Conservation (phyloP, 1,140 invertebrate genomes). For the Callitettix versicolor region DNA sequence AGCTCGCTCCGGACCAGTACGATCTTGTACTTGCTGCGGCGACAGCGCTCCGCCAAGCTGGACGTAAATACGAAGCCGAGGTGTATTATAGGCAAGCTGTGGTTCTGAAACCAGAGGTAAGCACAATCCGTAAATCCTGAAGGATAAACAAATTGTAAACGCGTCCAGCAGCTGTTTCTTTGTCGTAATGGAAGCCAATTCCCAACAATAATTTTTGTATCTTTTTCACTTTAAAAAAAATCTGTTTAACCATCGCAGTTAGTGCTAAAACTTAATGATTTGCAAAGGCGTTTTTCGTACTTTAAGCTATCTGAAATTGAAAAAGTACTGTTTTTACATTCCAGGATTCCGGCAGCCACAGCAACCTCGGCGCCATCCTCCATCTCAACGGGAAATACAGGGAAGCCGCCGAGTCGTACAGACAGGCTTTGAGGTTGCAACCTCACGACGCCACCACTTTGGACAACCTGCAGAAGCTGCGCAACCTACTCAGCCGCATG, state of each 20-base stretch:
- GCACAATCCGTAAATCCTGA: slow-evolving; percentile 17
- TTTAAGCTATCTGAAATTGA: no score
- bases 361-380: slow-evolving; percentile 86
- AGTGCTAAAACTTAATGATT: no score
- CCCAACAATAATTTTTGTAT: no score
- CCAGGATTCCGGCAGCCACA: slow-evolving; percentile 78
- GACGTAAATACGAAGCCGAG: slow-evolving; percentile 68
- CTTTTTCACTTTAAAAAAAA: no score
- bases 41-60: slow-evolving; percentile 67
- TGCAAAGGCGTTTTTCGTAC: no score
- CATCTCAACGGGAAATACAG: slow-evolving; percentile 82
- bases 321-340: no score
- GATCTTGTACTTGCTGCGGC: slow-evolving; percentile 77
- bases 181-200: no score
- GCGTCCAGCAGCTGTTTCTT: no score
- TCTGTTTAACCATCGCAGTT: no score
- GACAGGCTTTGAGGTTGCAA: slow-evolving; percentile 66
- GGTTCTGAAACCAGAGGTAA: slow-evolving; percentile 53
- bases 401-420: slow-evolving; percentile 74
- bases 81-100: slow-evolving; percentile 68
- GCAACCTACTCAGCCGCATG: slow-evolving; percentile 41
- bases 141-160: no score
- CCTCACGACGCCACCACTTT: slow-evolving; percentile 78
- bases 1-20: slow-evolving; percentile 66
- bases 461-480: slow-evolving; percentile 77